phyloP scores from a whole-genome alignment of 2,797 vertebrate species.

The Tiaroga cobitis region DNA sequence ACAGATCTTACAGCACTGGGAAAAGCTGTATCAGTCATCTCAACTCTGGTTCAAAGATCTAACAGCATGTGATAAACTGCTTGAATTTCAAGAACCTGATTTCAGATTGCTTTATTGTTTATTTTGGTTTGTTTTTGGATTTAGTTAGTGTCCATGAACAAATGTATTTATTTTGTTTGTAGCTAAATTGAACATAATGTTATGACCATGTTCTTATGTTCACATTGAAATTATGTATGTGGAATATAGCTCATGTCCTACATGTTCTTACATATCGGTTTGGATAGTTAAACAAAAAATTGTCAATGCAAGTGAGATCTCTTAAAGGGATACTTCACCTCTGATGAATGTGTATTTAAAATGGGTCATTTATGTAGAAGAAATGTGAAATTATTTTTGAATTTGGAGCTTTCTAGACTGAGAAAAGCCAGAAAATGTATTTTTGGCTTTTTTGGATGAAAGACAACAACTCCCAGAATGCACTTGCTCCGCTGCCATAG shows the following conservation, averaged over 20 bases:
- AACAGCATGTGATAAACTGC: neutral
- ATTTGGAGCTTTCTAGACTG: too few relatives aligned
- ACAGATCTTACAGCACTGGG: neutral
- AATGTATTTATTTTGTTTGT: neutral
- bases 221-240: neutral
- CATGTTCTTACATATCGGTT: too few relatives aligned
- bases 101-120: neutral
- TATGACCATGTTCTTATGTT: neutral
- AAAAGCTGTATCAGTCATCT: conserved; percentile 12
- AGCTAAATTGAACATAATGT: neutral
- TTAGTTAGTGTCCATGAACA: neutral
- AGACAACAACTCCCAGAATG: too few relatives aligned
- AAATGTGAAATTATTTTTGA: too few relatives aligned
- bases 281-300: too few relatives aligned
- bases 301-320: too few relatives aligned
- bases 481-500: too few relatives aligned
- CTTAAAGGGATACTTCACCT: too few relatives aligned
- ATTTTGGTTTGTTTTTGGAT: neutral
- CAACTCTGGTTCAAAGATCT: conserved; percentile 8
- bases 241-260: neutral
- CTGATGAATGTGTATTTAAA: too few relatives aligned
- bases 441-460: too few relatives aligned
- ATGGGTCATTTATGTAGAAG: too few relatives aligned
- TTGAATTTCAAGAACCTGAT: conserved; percentile 9
- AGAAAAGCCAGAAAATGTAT: too few relatives aligned